phyloP scores from a whole-genome alignment of 2,888 invertebrate species.

The Brenthis daphne region DNA sequence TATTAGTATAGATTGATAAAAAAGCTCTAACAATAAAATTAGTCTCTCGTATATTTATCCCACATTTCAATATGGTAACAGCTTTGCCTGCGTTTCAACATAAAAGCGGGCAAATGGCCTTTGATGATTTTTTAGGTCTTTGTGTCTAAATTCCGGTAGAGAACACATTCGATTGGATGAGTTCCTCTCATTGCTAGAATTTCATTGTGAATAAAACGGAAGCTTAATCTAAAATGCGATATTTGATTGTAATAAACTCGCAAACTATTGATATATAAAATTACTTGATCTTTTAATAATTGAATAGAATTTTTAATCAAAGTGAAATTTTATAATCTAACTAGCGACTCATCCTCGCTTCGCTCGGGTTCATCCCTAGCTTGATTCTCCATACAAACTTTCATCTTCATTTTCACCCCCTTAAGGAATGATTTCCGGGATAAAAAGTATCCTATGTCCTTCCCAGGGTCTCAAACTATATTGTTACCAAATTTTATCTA shows the following conservation, averaged over 20 bases:
- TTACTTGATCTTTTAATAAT: too few species aligned
- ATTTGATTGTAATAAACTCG: slow-evolving; percentile 18
- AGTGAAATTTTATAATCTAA: too few species aligned
- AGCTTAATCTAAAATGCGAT: slow-evolving; percentile 26
- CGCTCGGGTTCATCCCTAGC: too few species aligned
- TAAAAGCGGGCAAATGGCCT: slow-evolving; percentile 24
- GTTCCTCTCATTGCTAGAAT: slow-evolving; percentile 37
- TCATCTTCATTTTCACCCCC: too few species aligned
- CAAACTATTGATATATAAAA: neutral
- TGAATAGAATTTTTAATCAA: too few species aligned
- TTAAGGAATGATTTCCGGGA: too few species aligned
- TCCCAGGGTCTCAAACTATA: too few species aligned
- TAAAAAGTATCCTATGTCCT: too few species aligned
- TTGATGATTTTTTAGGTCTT: slow-evolving; percentile 31
- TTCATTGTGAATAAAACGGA: slow-evolving; percentile 34
- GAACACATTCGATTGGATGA: slow-evolving; percentile 43
- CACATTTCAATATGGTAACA: slow-evolving; percentile 16
- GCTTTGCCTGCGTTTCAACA: slow-evolving; percentile 12
- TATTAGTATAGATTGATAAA: neutral
- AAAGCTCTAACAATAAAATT: neutral
- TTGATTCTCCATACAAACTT: too few species aligned
- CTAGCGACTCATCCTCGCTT: too few species aligned
- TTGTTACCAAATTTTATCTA: too few species aligned
- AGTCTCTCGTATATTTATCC: neutral
- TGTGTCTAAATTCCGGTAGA: slow-evolving; percentile 36